Evolutionary conservation across 2,113 vertebrate species (phyloP).

Genomic region (Hippocampus barbouri): DNA sequence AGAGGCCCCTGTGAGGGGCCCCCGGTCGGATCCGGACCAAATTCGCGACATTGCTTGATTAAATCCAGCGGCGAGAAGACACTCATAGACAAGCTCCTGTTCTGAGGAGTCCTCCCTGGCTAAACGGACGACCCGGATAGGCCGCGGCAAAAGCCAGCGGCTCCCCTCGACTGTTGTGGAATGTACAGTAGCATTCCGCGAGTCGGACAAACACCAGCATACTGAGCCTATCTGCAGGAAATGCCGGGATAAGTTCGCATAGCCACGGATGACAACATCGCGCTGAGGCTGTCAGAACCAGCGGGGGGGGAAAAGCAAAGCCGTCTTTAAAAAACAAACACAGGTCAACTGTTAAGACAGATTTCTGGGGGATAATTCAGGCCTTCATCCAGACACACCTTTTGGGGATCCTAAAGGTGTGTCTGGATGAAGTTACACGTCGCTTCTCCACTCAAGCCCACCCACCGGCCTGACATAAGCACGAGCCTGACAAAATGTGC

Average conservation of each 20-base stretch:
- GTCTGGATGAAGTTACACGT: too few relatives aligned
- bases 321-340: too few relatives aligned
- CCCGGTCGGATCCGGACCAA: conserved; percentile 51
- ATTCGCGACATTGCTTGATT: conserved; percentile 67
- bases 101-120: neutral
- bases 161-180: neutral
- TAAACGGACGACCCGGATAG: neutral
- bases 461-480: too few relatives aligned
- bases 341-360: too few relatives aligned
- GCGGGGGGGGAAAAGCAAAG: too few relatives aligned
- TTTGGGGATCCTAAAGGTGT: too few relatives aligned
- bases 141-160: neutral
- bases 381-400: too few relatives aligned
- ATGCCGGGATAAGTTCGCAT: neutral
- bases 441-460: too few relatives aligned
- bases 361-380: too few relatives aligned
- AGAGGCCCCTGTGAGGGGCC: conserved; percentile 61
- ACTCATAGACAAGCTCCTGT: neutral
- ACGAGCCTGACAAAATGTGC: neutral
- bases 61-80: conserved; percentile 43
- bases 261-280: neutral
- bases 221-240: conserved; percentile 1
- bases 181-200: neutral
- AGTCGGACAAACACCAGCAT: neutral
- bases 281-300: too few relatives aligned